These are phyloP conservation scores for Onychorhynchus coronatus DNA, from an alignment of 2,113 vertebrate species.

Conservation along the genomic window DNA sequence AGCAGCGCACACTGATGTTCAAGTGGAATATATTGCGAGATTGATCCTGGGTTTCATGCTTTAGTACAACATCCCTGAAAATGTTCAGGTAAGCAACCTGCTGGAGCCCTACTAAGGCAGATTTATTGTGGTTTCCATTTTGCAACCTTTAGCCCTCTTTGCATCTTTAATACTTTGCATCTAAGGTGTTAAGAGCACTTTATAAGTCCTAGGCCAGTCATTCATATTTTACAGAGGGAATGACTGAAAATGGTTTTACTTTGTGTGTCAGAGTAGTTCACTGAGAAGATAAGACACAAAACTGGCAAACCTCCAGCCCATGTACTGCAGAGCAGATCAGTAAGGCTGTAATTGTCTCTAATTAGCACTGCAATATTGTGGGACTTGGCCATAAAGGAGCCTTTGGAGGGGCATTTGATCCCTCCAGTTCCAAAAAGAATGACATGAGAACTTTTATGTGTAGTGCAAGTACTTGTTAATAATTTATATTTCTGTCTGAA, in stretches of 20 bases:
- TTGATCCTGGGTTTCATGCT: not conserved
- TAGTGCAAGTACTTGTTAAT: not conserved
- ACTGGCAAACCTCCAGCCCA: not conserved
- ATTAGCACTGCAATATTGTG: not conserved
- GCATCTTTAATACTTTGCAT: not conserved
- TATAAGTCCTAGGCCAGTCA: not conserved
- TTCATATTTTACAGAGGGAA: not conserved
- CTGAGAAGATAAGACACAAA: not conserved
- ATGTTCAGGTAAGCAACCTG: not conserved
- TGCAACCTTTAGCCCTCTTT: not conserved
- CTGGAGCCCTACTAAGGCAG: not conserved
- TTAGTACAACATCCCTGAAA: not conserved
- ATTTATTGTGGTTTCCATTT: not conserved
- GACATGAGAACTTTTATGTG: not conserved
- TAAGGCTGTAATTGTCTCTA: not conserved
- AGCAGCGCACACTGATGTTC: not conserved
- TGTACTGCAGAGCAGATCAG: not conserved
- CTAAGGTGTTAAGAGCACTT: not conserved
- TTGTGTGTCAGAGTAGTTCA: not conserved
- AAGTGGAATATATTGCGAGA: not conserved
- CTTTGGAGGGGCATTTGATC: not conserved
- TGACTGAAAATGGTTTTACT: not conserved
- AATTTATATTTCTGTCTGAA: not conserved
- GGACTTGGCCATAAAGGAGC: not conserved
- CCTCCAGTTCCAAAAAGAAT: not conserved